Evolutionary conservation across 2,113 vertebrate species (phyloP), one percentile per base, ranked within the genome.

Genomic region (Gymnogyps californianus): DNA sequence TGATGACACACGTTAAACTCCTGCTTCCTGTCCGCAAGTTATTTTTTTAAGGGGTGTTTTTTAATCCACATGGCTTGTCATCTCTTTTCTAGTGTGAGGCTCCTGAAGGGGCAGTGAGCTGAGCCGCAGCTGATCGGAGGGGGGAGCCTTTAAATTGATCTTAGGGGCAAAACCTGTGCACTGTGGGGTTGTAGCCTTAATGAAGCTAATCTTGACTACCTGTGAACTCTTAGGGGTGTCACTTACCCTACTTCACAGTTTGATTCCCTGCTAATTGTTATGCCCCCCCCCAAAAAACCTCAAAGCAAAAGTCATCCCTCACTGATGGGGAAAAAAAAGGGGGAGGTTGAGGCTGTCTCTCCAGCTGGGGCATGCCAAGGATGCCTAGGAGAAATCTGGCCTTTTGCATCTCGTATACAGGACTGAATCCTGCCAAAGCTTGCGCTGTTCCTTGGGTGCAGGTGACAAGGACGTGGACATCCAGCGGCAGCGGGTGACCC

Each of bases 401-500:
- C 14, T 72, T 62, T 83, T 75, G 46, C 17, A 7, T 46, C 29
- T 14, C 42, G 5, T 13, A 0, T 18, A 4, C 12, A 5, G 28
- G 16, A 25, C 10, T 25, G 49, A 57, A 70, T 46, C 29, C 36
- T 75, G 36, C 20, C 58, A 25, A 55, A 65, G 25, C 36, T 26
- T 42, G 31, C 90, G 65, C 42, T 78, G 51, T 13, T 65, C 21
- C 55, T 58, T 18, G 71, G 72, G 18, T 18, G 69, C 17, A 36
- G 36, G 46, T 62, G 64, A 16, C 14, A 12, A 71, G 59, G 70
- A 87, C 29, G n/a, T 9, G 28, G 38, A 66, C 10, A 10, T 14
- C 2, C 10, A 6, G 59, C 2, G 5, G 20, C 21, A 13, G 28
- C 1, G 49, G n/a, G 32, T 11, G 22, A 24, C 34, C 21, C 0